Base-by-base conservation (phyloP, 2,888 invertebrate species). In the Pollenia angustigena region DNA sequence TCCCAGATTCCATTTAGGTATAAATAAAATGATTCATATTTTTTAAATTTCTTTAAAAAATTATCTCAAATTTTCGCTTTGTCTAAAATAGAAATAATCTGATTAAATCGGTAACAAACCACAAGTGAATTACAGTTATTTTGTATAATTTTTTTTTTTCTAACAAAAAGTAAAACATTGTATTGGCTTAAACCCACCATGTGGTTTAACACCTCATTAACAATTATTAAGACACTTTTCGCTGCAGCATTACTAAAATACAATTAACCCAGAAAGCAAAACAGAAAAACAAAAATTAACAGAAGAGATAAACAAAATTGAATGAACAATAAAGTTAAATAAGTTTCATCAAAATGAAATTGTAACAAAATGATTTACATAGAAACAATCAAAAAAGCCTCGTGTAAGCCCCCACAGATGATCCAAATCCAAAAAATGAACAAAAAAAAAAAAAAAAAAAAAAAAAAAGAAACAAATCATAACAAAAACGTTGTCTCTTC, bases 201-300 rank as follows among this genome's bases (percentile, higher is more conserved):
- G 82, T 75, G 81, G 84, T 74, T 87, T 79, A 85, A 78, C 81
- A 87, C 60, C 78, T 68, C 78, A 84, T 85, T 87, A 87, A 74
- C 68, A 74, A 81, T 87, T 84, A 84, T 76, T 78, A 62, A 83
- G 78, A 78, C 62, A 58, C 75, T 74, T 74, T 76, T 78, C 69
- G 68, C 16, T 50, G 56, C 81, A 74, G 56, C 72, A 79, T 87
- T 48, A 74, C 60, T 62, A 78, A 32, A 74, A 81, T 66, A 62
- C 48, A 69, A 74, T 83, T 86, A 83, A 83, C 80, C 83, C 75
- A 81, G 58, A 81, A 81, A 87, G 18, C 12, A 32, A 48, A 68
- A 44, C 10, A 16, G 10, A 40, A 48, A 46, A 54, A 23, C 44
- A 54, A 62, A 9, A 44, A 42, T 18, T 14, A 68, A 11, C 9